Evolutionary conservation across 2,888 invertebrate genomes (phyloP), one percentile per base, ranked within the genome.

Genomic region (Acanthosepion esculentum): DNA sequence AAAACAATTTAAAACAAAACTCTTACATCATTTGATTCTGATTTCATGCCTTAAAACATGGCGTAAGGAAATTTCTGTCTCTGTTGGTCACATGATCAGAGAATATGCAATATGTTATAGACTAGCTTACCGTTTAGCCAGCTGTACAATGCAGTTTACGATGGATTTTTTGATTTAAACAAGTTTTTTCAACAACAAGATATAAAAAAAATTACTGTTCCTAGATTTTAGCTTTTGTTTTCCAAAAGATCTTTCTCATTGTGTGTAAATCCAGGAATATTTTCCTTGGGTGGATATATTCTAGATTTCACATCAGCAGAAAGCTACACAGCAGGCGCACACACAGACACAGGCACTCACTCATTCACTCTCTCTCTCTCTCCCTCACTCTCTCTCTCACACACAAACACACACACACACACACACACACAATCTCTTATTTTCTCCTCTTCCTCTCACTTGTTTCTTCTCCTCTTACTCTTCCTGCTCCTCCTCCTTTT

Each of bases 321-420:
- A 29, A 93, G 53, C 93, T 93, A 93, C 50, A 53, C 93, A 93
- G 33, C n/a, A 53, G n/a, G 93, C 93, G 93, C 93, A 50, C 93
- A 93, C 93, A 93, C 93, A 93, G 93, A 93, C 93, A 93, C 93
- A 92, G 15, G 53, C 93, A 93, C 93, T 48, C 78, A 93, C 92
- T 48, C 92, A 92, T 50, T 48, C 33, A n/a, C 33, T 41, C 48
- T 41, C 48, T 92, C n/a, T 92, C 48, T 92, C 92, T 5, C 48
- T 91, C 26, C 48, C 29, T 50, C 29, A 23, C 50, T 48, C 50
- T 5, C 53, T 33, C 93, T 50, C 53, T 18, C 53, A 10, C 48
- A 33, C 23, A 3, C 10, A n/a, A n/a, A n/a, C n/a, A 20, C 93
- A 53, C 53, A 6, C 53, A 10, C 48, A 33, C 23, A 3, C 10